Conservation (phyloP, 2,888 invertebrate genomes). For the Tachina grossa region DNA sequence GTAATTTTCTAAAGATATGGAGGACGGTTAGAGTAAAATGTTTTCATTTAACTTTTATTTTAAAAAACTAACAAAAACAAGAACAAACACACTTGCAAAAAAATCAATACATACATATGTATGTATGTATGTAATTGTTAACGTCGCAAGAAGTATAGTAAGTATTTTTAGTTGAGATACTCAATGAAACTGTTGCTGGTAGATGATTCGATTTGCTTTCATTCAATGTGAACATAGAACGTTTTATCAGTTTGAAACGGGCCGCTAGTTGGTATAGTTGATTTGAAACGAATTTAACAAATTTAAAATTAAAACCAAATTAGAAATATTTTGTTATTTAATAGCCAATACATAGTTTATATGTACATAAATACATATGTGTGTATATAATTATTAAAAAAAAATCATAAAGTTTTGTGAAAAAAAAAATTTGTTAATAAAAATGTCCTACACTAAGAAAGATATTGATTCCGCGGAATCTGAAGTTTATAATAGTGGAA, state of each 20-base stretch:
- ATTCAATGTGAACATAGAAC: slow-evolving; percentile 22
- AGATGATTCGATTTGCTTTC: slow-evolving; percentile 59
- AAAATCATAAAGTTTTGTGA: background rate
- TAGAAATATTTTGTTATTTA: background rate
- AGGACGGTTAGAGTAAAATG: background rate
- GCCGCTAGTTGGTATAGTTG: slow-evolving; percentile 33
- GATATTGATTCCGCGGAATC: slow-evolving; percentile 45
- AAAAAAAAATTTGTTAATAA: background rate
- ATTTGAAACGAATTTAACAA: slow-evolving; percentile 22
- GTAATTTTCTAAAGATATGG: background rate
- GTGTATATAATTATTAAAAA: background rate
- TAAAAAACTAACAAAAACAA: background rate
- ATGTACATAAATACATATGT: background rate
- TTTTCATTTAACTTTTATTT: slow-evolving; percentile 22
- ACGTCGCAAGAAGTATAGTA: slow-evolving; percentile 2
- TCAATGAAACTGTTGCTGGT: slow-evolving; percentile 39
- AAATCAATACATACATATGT: no score
- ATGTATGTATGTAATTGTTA: no score
- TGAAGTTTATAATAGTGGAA: slow-evolving; percentile 42
- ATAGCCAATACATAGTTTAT: background rate
- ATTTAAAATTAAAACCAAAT: slow-evolving; percentile 10
- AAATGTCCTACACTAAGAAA: slow-evolving; percentile 51
- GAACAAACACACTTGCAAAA: background rate
- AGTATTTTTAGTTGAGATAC: slow-evolving; percentile 3
- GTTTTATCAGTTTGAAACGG: slow-evolving; percentile 59